phyloP scores from a whole-genome alignment of 2,797 vertebrate species.

The Philypnodon macrostomus region DNA sequence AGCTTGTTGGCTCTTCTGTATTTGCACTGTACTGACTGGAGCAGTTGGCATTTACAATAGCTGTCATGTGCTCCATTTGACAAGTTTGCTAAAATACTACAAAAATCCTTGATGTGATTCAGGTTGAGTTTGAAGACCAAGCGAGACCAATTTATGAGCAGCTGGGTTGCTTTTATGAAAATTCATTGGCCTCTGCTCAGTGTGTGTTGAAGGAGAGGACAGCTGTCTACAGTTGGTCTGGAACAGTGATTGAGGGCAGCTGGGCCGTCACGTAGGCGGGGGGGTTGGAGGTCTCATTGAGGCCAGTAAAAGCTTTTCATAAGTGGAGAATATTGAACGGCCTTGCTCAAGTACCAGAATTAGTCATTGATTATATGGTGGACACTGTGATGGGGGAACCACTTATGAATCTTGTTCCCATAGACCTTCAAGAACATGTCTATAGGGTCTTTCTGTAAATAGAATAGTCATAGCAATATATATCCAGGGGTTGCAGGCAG shows the following conservation, averaged over 20 bases:
- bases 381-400: neutral
- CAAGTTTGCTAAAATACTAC: constrained; percentile 7
- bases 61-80: constrained; percentile 5
- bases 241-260: constrained; percentile 39
- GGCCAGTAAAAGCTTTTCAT: constrained; percentile 29
- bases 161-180: constrained; percentile 59
- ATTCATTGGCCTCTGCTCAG: constrained; percentile 53
- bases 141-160: constrained; percentile 59
- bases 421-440: constrained; percentile 3
- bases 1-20: too few species aligned
- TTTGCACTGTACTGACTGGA: too few species aligned
- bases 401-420: neutral
- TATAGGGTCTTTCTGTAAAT: too few species aligned
- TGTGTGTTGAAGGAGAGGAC: constrained; percentile 43
- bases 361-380: constrained; percentile 20
- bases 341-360: constrained; percentile 9
- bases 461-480: too few species aligned
- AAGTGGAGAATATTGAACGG: constrained; percentile 12
- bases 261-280: constrained; percentile 19
- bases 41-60: neutral
- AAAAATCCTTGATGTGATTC: constrained; percentile 8
- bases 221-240: constrained; percentile 42
- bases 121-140: constrained; percentile 14
- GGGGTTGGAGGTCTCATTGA: neutral
- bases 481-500: too few species aligned